A percentile compares a stretch with the other conserved stretches of the same genome.
Conservation (phyloP, 2,113 vertebrate species). For the Psephotus haematonotus region DNA sequence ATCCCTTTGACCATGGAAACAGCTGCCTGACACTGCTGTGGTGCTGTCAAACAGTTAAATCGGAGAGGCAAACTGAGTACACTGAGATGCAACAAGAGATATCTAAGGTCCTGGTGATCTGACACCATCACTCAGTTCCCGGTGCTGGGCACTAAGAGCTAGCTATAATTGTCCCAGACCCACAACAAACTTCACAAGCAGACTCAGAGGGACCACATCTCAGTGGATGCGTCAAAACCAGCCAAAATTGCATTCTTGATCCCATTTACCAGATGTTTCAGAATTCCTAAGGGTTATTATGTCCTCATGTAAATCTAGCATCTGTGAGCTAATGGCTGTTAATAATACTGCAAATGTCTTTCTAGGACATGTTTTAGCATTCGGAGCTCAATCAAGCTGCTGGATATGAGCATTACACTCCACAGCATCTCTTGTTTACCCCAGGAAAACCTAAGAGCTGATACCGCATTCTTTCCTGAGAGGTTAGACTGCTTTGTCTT, state of each 20-base stretch:
- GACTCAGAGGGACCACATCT: not conserved
- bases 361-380: conserved; percentile 41
- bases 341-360: conserved; percentile 50
- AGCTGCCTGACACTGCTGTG: not conserved
- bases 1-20: not conserved
- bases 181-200: not conserved
- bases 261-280: conserved; percentile 53
- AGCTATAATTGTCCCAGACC: not conserved
- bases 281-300: conserved; percentile 27
- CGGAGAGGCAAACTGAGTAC: not conserved
- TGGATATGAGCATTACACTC: conserved; percentile 28
- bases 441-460: not conserved
- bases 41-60: not conserved
- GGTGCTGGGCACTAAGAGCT: not conserved
- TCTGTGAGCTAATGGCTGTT: conserved; percentile 43
- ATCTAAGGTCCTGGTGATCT: not conserved
- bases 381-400: conserved; percentile 32
- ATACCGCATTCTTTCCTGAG: not conserved
- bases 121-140: not conserved
- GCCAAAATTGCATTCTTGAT: conserved; percentile 18
- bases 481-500: conserved; percentile 5
- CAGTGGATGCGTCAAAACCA: not conserved
- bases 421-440: not conserved
- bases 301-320: conserved; percentile 30
- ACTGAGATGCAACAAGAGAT: not conserved